phyloP scores from a whole-genome alignment of 2,888 invertebrate genomes.

The Nudaria mundana region DNA sequence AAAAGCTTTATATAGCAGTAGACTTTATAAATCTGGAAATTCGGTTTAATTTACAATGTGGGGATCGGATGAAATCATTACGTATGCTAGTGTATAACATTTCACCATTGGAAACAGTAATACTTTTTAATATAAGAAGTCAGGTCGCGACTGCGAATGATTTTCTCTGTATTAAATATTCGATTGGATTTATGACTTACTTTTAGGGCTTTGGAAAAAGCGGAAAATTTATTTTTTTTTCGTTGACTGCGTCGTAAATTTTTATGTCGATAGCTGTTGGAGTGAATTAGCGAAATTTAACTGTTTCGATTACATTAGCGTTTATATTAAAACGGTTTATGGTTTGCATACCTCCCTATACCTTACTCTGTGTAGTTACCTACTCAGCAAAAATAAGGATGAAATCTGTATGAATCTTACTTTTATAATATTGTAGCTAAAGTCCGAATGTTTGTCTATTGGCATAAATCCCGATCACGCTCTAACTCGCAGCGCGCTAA shows the following conservation, averaged over 20 bases:
- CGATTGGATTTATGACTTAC: constrained; percentile 46
- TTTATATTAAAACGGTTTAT: constrained; percentile 11
- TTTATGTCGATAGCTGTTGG: constrained; percentile 28
- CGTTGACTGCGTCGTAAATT: constrained; percentile 32
- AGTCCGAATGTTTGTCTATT: too few relatives aligned
- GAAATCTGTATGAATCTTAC: too few relatives aligned
- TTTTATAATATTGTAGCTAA: too few relatives aligned
- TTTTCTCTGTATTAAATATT: constrained; percentile 54
- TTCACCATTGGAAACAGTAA: constrained; percentile 39
- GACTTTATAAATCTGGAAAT: constrained; percentile 11
- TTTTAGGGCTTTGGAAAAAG: constrained; percentile 33
- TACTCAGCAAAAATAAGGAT: too few relatives aligned
- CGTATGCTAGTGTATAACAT: constrained; percentile 39
- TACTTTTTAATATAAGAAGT: constrained; percentile 46
- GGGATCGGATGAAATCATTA: constrained; percentile 17
- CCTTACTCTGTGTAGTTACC: background rate
- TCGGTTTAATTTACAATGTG: constrained; percentile 10
- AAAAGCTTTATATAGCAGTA: constrained; percentile 8
- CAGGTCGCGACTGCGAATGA: constrained; percentile 44
- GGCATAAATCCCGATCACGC: too few relatives aligned
- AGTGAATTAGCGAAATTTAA: constrained; percentile 28
- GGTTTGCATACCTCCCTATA: background rate
- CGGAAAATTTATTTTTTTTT: constrained; percentile 33
- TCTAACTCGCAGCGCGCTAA: too few relatives aligned
- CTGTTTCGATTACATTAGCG: constrained; percentile 13